Percentiles rank a stretch among this genome's conserved stretches.
Conservation (phyloP, 1,140 invertebrate species). For the Gryon sp. region DNA sequence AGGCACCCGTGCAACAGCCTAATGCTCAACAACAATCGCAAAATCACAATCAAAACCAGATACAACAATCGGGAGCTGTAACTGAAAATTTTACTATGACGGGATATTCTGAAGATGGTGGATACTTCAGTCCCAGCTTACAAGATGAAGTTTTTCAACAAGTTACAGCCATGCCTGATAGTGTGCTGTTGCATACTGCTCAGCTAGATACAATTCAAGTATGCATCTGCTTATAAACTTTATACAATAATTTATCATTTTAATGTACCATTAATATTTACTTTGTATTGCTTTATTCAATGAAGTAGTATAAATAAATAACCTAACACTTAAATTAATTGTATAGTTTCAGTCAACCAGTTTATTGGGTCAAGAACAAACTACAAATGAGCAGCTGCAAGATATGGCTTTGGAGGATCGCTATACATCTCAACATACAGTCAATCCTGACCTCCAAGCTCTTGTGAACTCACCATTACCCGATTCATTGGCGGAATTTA, state of each 20-base stretch:
- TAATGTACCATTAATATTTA: too few relatives aligned
- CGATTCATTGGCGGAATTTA: constrained; percentile 89
- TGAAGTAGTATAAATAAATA: not conserved
- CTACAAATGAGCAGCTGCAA: constrained; percentile 82
- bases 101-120: constrained; percentile 84
- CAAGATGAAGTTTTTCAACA: constrained; percentile 89
- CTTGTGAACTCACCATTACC: constrained; percentile 87
- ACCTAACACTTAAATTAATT: constrained; percentile 14
- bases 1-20: constrained; percentile 66
- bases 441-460: constrained; percentile 86
- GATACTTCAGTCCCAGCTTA: constrained; percentile 86
- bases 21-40: constrained; percentile 74
- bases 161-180: constrained; percentile 82
- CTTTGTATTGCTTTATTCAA: not conserved
- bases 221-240: constrained; percentile 7
- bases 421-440: constrained; percentile 82
- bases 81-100: constrained; percentile 81
- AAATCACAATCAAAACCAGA: constrained; percentile 79
- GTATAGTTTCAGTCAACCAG: constrained; percentile 80
- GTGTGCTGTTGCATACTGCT: constrained; percentile 84
- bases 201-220: constrained; percentile 83
- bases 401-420: constrained; percentile 85
- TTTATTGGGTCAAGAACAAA: constrained; percentile 81
- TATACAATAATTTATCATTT: too few relatives aligned
- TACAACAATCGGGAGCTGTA: constrained; percentile 81